A percentile compares a stretch with the other conserved stretches of the same genome.
phyloP scores from a whole-genome alignment of 2,888 invertebrate species.

The Amphipyra berbera region DNA sequence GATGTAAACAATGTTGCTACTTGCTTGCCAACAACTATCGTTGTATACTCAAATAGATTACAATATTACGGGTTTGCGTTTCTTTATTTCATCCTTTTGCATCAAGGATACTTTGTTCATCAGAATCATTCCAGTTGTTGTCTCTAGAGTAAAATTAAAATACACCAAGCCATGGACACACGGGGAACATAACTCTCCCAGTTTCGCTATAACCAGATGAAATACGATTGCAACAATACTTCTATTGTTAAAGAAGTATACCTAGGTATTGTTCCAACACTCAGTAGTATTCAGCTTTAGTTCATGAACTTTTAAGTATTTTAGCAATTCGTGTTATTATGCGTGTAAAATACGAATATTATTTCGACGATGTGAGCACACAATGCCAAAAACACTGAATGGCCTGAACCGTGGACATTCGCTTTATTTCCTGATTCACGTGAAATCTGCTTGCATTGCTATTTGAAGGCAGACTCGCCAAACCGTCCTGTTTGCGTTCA shows the following conservation, averaged over 20 bases:
- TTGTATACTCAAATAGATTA: no score
- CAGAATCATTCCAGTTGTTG: no score
- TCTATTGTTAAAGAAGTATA: constrained; percentile 15
- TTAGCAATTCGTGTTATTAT: no score
- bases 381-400: constrained; percentile 41
- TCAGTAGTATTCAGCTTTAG: no score
- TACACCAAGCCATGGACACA: constrained; percentile 7
- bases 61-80: no score
- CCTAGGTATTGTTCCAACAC: constrained; percentile 6
- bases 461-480: constrained; percentile 43
- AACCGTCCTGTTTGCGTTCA: constrained; percentile 50
- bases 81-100: no score
- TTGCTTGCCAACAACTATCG: no score
- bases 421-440: constrained; percentile 47
- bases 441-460: constrained; percentile 52
- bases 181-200: constrained; percentile 5
- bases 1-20: no score
- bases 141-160: not conserved
- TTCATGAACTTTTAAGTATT: no score
- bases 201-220: constrained; percentile 10
- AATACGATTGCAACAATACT: constrained; percentile 19
- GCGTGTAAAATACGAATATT: constrained; percentile 27
- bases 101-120: no score
- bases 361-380: constrained; percentile 25
- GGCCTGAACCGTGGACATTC: constrained; percentile 30